Base-by-base conservation (phyloP, 2,797 vertebrate species). In the Sphenodon punctatus region DNA sequence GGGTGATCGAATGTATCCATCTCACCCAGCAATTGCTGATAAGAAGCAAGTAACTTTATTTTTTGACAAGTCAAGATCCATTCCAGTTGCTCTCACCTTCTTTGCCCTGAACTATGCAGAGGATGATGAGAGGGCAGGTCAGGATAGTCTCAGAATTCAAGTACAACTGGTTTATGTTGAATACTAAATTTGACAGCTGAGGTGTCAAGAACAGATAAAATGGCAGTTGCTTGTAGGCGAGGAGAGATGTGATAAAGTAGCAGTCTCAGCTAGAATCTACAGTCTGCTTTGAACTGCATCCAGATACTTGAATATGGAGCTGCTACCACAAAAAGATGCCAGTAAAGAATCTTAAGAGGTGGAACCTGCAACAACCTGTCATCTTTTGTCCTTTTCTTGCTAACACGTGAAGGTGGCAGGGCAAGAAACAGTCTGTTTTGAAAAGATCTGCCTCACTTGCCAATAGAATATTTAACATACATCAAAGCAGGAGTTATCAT, bases 191-290 rank as follows among this genome's bases (percentile, higher is more conserved):
- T 67, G 32, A 64, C 66, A 46, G 39, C 22, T 53, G 30, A 66
- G 48, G 17, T 79, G 20, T 67, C 46, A 67, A 84, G 75, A 86
- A 63, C 41, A 85, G 74, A 69, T 73, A 61, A 87, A 81, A 65
- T 15, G 27, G 43, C 30, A 8, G 14, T 70, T 63, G 58, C 77
- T 63, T 53, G 25, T 55, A 76, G 51, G 49, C 58, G 10, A 53
- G 56, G 38, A 69, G 75, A 76, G n/a, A 82, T 69, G 5, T 6
- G 55, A 41, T 75, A 77, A 61, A 45, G 27, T 15, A 22, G 36
- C 13, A 63, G 22, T n/a, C 34, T 45, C 39, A 58, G 14, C 30
- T 48, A 71, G 32, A 65, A 36, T 68, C 48, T 72, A 60, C 17
- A 1, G 10, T 30, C 25, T 84, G 48, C 81, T 82, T 87, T 89